Conservation (phyloP, 2,797 vertebrate genomes). For the Nannoperca australis region DNA sequence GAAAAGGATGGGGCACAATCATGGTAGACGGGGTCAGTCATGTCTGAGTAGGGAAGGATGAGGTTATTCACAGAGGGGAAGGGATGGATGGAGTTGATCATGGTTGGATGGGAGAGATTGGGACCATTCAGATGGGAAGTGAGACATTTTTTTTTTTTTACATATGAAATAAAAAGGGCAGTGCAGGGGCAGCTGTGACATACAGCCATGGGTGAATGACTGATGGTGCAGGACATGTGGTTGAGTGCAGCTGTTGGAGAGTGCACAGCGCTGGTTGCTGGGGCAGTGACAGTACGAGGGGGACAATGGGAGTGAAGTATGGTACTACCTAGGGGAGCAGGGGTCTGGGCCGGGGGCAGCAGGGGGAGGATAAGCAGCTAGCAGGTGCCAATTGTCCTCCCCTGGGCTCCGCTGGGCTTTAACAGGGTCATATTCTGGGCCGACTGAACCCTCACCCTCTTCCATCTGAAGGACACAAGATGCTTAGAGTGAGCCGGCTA, state of each 20-base stretch:
- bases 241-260: conserved; percentile 37
- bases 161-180: conserved; percentile 36
- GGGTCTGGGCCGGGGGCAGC: conserved; percentile 77
- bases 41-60: conserved; percentile 9
- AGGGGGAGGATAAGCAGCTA: conserved; percentile 91
- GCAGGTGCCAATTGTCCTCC: conserved; percentile 97
- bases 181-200: conserved; percentile 40
- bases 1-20: conserved; percentile 16
- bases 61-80: conserved; percentile 1
- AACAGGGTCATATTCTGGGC: conserved; percentile 99
- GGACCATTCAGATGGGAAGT: conserved; percentile 35
- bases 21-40: conserved; percentile 23
- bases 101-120: conserved; percentile 20
- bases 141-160: neutral
- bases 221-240: conserved; percentile 45
- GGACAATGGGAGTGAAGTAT: conserved; percentile 62
- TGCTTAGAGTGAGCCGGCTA: conserved; percentile 71
- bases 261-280: conserved; percentile 46
- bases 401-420: conserved; percentile 94
- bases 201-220: conserved; percentile 48
- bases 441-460: conserved; percentile 96
- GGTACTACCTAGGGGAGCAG: conserved; percentile 86
- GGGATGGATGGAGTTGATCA: conserved; percentile 19
- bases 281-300: conserved; percentile 39
- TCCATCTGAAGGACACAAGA: conserved; percentile 97